These are phyloP conservation scores for Lepidotrigona ventralis DNA, from an alignment of 1,140 invertebrate genomes.

Conservation along the genomic window DNA sequence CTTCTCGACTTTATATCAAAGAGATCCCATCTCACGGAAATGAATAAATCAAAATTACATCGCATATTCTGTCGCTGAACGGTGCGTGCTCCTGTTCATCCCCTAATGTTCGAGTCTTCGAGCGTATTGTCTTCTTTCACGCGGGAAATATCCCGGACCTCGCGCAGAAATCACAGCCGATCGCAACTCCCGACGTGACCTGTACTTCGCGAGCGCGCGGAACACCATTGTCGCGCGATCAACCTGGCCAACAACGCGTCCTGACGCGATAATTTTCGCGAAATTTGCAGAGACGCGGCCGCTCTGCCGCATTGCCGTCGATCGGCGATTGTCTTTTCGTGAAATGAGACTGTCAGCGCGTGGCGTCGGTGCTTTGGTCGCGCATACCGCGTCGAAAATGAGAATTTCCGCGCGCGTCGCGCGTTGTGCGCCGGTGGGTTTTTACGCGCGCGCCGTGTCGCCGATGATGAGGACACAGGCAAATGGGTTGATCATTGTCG, in stretches of 20 bases:
- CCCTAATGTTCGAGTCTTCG: too few species aligned
- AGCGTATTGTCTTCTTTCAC: too few species aligned
- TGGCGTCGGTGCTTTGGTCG: background rate
- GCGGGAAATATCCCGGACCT: too few species aligned
- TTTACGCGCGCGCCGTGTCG: background rate
- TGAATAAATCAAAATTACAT: too few species aligned
- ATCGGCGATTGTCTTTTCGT: conserved; percentile 20
- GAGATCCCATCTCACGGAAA: too few species aligned
- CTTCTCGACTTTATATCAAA: too few species aligned
- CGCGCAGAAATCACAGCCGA: too few species aligned
- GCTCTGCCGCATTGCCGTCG: background rate
- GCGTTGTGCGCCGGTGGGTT: background rate
- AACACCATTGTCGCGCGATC: conserved; percentile 18
- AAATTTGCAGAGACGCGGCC: conserved; percentile 26
- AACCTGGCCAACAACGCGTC: background rate
- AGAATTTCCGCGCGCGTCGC: background rate
- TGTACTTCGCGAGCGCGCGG: background rate
- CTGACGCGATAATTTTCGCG: conserved; percentile 35
- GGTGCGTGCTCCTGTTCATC: too few species aligned
- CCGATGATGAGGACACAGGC: background rate
- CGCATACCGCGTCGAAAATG: background rate
- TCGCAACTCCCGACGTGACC: too few species aligned
- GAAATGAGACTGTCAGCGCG: conserved; percentile 29
- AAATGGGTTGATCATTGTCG: background rate
- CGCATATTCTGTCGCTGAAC: too few species aligned